Evolutionary conservation across 2,888 invertebrate species (phyloP).

Genomic region (Himalopsyche kuldschensis): DNA sequence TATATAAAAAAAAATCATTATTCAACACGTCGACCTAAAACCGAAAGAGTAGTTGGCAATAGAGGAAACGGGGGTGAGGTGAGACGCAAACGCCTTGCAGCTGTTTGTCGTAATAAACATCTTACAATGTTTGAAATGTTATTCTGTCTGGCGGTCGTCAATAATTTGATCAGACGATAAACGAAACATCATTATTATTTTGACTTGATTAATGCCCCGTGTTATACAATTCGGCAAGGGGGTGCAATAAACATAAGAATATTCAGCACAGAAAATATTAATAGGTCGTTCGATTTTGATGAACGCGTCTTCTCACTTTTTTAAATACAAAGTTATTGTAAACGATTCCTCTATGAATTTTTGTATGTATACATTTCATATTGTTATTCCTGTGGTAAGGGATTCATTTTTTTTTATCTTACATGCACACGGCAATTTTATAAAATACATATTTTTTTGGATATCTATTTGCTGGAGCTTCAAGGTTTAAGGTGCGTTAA

Average conservation of each 20-base stretch:
- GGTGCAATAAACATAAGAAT: not conserved
- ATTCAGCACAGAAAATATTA: not conserved
- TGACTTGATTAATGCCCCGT: constrained; percentile 13
- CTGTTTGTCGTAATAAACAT: constrained; percentile 3
- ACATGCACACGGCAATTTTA: too few species aligned
- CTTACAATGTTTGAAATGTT: constrained; percentile 14
- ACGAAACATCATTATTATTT: constrained; percentile 26
- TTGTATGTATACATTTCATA: too few species aligned
- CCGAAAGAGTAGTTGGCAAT: not conserved
- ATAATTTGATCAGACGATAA: constrained; percentile 26
- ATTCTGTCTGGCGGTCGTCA: constrained; percentile 19
- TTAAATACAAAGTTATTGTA: too few species aligned
- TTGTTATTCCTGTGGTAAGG: too few species aligned
- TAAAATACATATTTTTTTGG: too few species aligned
- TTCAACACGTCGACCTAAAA: not conserved
- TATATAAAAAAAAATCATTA: too few species aligned
- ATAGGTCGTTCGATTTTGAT: not conserved
- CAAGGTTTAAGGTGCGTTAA: too few species aligned
- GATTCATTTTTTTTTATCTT: too few species aligned
- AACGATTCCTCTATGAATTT: too few species aligned
- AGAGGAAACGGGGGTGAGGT: not conserved
- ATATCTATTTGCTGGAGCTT: too few species aligned
- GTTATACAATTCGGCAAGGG: constrained; percentile 1
- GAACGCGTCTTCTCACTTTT: too few species aligned
- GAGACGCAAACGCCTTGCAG: not conserved